Evolutionary conservation across 2,113 vertebrate genomes (phyloP).

Genomic region (Sorex fumeus): DNA sequence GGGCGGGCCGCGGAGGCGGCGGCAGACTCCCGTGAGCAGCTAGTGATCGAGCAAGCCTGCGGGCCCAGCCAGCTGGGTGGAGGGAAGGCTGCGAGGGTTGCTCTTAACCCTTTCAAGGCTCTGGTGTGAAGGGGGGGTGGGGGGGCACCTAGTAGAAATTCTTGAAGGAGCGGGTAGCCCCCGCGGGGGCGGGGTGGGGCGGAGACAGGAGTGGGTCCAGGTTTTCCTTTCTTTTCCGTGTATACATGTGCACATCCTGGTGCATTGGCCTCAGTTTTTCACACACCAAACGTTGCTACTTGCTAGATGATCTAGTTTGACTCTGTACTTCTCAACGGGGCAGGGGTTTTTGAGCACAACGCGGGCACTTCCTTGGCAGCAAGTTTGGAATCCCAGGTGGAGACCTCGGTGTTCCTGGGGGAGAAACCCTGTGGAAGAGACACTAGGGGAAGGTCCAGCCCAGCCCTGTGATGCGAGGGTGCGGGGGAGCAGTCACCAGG

Average conservation of each 20-base stretch:
- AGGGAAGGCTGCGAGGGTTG: constrained; percentile 84
- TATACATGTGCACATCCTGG: constrained; percentile 49
- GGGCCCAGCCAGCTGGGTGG: constrained; percentile 59
- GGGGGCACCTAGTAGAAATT: constrained; percentile 56
- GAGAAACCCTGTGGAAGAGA: constrained; percentile 60
- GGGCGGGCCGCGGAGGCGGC: constrained; percentile 79
- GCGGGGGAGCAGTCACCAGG: not conserved
- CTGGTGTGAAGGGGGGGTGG: not conserved
- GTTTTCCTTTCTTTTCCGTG: constrained; percentile 69
- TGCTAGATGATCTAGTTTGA: constrained; percentile 59
- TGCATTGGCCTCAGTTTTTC: constrained; percentile 54
- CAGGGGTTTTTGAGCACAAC: constrained; percentile 45
- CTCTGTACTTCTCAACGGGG: not conserved
- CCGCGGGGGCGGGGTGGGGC: too few relatives aligned
- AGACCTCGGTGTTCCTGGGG: constrained; percentile 77
- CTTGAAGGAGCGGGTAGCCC: not conserved
- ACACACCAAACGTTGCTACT: constrained; percentile 43
- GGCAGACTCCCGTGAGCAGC: constrained; percentile 72
- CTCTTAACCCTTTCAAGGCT: constrained; percentile 84
- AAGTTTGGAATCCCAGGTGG: constrained; percentile 76
- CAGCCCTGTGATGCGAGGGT: too few relatives aligned
- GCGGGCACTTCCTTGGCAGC: constrained; percentile 79
- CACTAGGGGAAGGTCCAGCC: not conserved
- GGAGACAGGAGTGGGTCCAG: not conserved
- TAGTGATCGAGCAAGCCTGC: constrained; percentile 72